These are phyloP conservation scores for Lordiphosa collinella DNA, from an alignment of 1,140 invertebrate species.

Conservation along the genomic window DNA sequence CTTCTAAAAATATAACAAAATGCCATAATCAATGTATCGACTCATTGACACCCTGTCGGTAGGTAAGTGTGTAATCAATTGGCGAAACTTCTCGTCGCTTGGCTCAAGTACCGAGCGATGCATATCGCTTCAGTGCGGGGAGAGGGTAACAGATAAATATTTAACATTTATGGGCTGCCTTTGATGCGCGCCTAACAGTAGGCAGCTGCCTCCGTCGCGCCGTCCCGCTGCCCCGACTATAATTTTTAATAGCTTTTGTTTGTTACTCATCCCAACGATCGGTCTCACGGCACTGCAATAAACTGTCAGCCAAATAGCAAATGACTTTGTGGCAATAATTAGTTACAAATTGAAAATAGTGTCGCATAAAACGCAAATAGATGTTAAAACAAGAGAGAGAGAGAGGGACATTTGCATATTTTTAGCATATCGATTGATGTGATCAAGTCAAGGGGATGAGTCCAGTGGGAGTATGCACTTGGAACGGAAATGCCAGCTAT, in stretches of 20 bases:
- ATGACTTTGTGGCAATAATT: constrained; percentile 66
- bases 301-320: constrained; percentile 40
- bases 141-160: constrained; percentile 17
- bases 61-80: too few relatives aligned
- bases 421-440: constrained; percentile 35
- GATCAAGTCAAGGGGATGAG: not conserved
- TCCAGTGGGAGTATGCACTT: too few relatives aligned
- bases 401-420: constrained; percentile 18
- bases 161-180: constrained; percentile 36
- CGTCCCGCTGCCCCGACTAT: constrained; percentile 18
- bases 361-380: constrained; percentile 38
- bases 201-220: constrained; percentile 15
- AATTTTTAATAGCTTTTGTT: constrained; percentile 55
- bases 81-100: not conserved
- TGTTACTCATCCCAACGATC: constrained; percentile 51
- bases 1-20: constrained; percentile 20
- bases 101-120: not conserved
- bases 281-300: constrained; percentile 22
- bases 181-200: constrained; percentile 45
- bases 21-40: constrained; percentile 6
- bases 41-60: constrained; percentile 12
- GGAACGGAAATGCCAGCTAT: too few relatives aligned
- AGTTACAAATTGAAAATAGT: constrained; percentile 59
- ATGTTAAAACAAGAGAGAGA: constrained; percentile 11
- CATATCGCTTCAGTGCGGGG: too few relatives aligned